Evolutionary conservation across 1,140 invertebrate genomes (phyloP), one percentile per base, ranked within the genome.

Genomic region (Sitophilus oryzae): DNA sequence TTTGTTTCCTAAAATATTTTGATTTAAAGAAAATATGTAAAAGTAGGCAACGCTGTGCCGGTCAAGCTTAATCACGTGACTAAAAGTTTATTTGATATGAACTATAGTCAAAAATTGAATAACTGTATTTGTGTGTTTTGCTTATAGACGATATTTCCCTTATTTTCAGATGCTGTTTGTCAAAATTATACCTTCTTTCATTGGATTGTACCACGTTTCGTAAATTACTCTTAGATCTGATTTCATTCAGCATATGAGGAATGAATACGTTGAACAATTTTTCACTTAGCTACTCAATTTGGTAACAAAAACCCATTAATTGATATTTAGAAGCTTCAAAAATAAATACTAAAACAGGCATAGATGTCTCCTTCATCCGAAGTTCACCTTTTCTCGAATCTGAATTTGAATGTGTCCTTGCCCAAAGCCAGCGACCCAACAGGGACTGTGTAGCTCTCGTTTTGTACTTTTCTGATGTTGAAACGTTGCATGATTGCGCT

Each of bases 401-500:
- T 60, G 35, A 84, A 70, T 23, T 74, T 75, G 61, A 79, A 87
- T 0, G 82, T 82, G 1, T 79, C 74, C 60, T 79, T 76, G 0
- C 83, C 83, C 18, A 88, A 65, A 0, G 85, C 85, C 10, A 86
- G 76, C 47, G 80, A 84, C 0, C 84, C 83, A 9, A 81, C 76
- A 3, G 77, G 78, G 47, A 79, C 77, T 42, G 69, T 77, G 14
- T 85, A 70, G 23, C 73, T 69, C 2, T 78, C 75, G 5, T 74
- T 59, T 55, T 77, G 71, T 1, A 76, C 72, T 3, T 82, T 75
- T 0, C 68, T 64, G 6, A 93, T 74, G 22, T 83, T 80, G 64
- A 83, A 92, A 50, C 82, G 78, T 59, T 89, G 84, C 36, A 91
- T 64, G 4, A 93, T 71, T 30, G 81, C 84, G 0, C 83, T 81